A percentile compares a stretch with the other conserved stretches of the same genome.
phyloP scores from a whole-genome alignment of 2,888 invertebrate species.

The Eulithis testata region DNA sequence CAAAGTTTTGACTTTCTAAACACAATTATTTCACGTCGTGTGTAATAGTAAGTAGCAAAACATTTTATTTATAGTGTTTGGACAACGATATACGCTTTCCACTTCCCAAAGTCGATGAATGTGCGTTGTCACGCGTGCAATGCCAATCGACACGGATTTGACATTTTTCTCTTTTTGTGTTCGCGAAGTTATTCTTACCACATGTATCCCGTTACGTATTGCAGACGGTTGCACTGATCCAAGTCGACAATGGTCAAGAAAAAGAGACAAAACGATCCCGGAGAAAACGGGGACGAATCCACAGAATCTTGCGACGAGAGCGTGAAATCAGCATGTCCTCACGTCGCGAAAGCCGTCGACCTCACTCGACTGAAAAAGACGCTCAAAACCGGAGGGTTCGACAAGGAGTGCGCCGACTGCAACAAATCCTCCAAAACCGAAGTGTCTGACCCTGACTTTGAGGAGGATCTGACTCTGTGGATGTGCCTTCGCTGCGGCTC shows the following conservation, averaged over 20 bases:
- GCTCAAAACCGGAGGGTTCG: slow-evolving; percentile 80
- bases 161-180: slow-evolving; percentile 82
- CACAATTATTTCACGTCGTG: slow-evolving; percentile 56
- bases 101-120: slow-evolving; percentile 59
- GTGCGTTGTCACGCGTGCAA: slow-evolving; percentile 84
- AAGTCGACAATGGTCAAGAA: slow-evolving; percentile 88
- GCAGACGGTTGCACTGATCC: slow-evolving; percentile 69
- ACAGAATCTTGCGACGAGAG: slow-evolving; percentile 90
- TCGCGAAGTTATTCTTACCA: slow-evolving; percentile 79
- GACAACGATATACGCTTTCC: slow-evolving; percentile 40
- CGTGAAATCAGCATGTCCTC: slow-evolving; percentile 86
- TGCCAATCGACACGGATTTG: slow-evolving; percentile 83
- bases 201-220: slow-evolving; percentile 81
- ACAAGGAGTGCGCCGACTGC: slow-evolving; percentile 85
- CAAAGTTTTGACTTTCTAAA: slow-evolving; percentile 53
- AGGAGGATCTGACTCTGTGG: slow-evolving; percentile 86
- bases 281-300: slow-evolving; percentile 86
- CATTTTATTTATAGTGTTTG: slow-evolving; percentile 49
- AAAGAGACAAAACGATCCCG: slow-evolving; percentile 88
- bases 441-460: slow-evolving; percentile 73
- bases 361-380: slow-evolving; percentile 84
- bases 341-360: slow-evolving; percentile 88
- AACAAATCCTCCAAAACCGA: slow-evolving; percentile 76
- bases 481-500: slow-evolving; percentile 93
- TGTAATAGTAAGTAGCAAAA: slow-evolving; percentile 74